These are phyloP conservation scores for Hippocampus guttulatus DNA, from an alignment of 2,113 vertebrate species.

Conservation along the genomic window DNA sequence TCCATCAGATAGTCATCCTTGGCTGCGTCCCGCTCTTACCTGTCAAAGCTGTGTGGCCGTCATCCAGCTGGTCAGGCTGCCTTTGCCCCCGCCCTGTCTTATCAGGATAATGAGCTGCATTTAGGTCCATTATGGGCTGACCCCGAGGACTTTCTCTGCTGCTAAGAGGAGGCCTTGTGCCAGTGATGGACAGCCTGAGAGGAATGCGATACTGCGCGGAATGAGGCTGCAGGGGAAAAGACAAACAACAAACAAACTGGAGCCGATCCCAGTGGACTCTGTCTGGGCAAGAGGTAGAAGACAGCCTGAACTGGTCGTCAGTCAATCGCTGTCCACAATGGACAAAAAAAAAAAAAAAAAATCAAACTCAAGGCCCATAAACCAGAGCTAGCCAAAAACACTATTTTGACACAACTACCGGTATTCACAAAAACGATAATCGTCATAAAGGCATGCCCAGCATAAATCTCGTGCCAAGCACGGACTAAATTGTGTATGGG, in stretches of 20 bases:
- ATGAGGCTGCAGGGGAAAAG: constrained; percentile 10
- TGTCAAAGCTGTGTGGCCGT: no score
- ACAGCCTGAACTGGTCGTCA: background rate
- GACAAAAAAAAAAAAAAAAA: background rate
- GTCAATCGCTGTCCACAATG: background rate
- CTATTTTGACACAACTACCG: no score
- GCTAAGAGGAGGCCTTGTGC: constrained; percentile 59
- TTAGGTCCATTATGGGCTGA: constrained; percentile 67
- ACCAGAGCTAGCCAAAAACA: no score
- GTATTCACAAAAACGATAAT: no score
- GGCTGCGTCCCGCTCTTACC: no score
- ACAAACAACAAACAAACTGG: background rate
- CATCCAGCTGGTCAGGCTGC: constrained; percentile 61
- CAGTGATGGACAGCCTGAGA: constrained; percentile 62
- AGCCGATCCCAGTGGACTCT: background rate
- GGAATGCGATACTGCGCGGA: constrained; percentile 55
- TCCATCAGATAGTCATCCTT: no score
- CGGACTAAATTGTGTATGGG: no score
- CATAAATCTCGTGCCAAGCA: no score
- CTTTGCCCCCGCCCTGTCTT: constrained; percentile 57
- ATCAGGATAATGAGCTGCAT: constrained; percentile 72
- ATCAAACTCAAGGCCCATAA: no score
- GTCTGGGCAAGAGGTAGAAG: background rate
- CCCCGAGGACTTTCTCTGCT: constrained; percentile 65
- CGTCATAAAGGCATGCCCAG: no score